Evolutionary conservation across 2,888 invertebrate genomes (phyloP).

Genomic region (Agrochola lota): DNA sequence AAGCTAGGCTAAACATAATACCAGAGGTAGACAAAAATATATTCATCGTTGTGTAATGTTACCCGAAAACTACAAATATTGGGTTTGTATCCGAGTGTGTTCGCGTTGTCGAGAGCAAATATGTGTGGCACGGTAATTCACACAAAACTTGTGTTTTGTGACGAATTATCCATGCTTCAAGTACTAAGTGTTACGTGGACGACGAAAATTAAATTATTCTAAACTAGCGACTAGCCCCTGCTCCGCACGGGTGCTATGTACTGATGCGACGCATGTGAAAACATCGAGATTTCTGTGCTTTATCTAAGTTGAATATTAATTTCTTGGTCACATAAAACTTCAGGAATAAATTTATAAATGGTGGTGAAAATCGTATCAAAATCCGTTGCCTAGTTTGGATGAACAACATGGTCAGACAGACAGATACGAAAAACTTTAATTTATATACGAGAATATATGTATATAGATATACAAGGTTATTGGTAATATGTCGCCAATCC

Average conservation of each 20-base stretch:
- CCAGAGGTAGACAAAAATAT: slow-evolving; percentile 8
- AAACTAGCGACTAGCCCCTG: background rate
- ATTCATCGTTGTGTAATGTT: slow-evolving; percentile 34
- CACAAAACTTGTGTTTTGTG: slow-evolving; percentile 22
- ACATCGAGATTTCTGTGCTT: background rate
- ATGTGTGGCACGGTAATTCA: slow-evolving; percentile 20
- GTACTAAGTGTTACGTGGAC: background rate
- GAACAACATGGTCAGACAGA: too few species aligned
- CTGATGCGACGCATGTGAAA: background rate
- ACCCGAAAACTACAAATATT: slow-evolving; percentile 50
- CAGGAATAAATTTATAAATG: background rate
- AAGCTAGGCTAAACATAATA: slow-evolving; percentile 2
- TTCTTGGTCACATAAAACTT: background rate
- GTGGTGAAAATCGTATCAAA: background rate
- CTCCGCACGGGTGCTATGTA: background rate
- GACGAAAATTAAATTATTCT: background rate
- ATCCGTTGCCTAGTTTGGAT: too few species aligned
- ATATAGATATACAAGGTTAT: too few species aligned
- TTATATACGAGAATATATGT: too few species aligned
- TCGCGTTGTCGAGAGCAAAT: slow-evolving; percentile 24
- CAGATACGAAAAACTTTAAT: background rate
- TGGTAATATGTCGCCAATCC: too few species aligned
- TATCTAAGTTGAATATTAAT: background rate
- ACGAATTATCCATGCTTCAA: background rate
- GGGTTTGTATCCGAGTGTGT: slow-evolving; percentile 27